Evolutionary conservation across 1,140 invertebrate genomes (phyloP).

Genomic region (Drosophila watanabei): DNA sequence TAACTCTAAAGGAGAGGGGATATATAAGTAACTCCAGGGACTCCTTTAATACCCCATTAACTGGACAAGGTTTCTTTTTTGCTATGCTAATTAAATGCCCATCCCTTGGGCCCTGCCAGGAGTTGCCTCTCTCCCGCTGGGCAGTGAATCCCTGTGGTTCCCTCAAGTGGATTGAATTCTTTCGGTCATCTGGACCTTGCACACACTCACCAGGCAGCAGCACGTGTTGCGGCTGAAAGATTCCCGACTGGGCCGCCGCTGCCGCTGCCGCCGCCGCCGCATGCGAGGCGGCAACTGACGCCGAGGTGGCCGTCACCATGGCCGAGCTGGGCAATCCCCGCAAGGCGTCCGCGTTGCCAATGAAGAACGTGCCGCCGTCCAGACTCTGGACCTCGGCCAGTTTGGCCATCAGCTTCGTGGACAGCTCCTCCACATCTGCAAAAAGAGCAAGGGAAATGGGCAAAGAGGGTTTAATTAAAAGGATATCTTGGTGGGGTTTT

Average conservation of each 20-base stretch:
- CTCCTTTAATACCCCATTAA: not conserved
- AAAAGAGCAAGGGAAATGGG: conserved; percentile 45
- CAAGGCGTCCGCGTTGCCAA: conserved; percentile 80
- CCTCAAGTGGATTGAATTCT: not conserved
- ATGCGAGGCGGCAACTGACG: conserved; percentile 10
- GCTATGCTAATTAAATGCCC: conserved; percentile 4
- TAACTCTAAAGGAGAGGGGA: too few species aligned
- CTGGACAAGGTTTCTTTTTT: not conserved
- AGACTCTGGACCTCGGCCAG: conserved; percentile 84
- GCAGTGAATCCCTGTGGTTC: not conserved
- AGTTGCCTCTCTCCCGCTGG: not conserved
- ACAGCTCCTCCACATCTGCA: conserved; percentile 87
- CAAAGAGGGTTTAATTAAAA: not conserved
- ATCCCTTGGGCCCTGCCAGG: not conserved
- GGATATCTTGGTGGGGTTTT: not conserved
- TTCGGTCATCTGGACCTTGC: conserved; percentile 30
- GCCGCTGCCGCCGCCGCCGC: conserved; percentile 34
- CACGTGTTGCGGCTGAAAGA: conserved; percentile 84
- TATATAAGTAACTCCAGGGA: not conserved
- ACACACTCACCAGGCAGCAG: conserved; percentile 83
- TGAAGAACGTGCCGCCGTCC: conserved; percentile 84
- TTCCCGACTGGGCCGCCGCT: conserved; percentile 57
- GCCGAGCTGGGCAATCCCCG: conserved; percentile 60
- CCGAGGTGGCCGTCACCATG: conserved; percentile 17
- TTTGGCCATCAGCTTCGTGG: conserved; percentile 86